These are phyloP conservation scores for Bhutanitis thaidina DNA, from an alignment of 2,888 invertebrate species.

Conservation along the genomic window DNA sequence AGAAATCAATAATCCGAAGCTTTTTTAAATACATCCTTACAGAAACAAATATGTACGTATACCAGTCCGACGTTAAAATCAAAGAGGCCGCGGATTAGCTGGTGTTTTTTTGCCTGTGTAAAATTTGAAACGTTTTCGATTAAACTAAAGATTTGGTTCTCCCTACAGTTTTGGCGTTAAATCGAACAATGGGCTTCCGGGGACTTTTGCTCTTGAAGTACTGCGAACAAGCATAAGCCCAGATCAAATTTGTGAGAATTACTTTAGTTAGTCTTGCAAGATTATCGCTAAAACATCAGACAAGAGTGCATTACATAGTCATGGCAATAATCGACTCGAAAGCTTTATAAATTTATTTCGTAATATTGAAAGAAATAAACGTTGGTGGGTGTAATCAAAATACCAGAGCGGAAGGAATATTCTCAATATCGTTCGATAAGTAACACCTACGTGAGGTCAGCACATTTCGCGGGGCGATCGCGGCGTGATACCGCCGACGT, in stretches of 20 bases:
- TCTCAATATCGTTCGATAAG: conserved; percentile 49
- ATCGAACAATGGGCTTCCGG: conserved; percentile 69
- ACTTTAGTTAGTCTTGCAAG: conserved; percentile 24
- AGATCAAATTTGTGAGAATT: conserved; percentile 53
- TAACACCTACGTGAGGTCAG: conserved; percentile 73
- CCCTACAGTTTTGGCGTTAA: conserved; percentile 50
- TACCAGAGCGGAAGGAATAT: conserved; percentile 41
- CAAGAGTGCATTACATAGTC: too few species aligned
- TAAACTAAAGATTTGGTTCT: conserved; percentile 65
- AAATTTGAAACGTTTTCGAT: conserved; percentile 70
- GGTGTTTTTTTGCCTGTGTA: conserved; percentile 56
- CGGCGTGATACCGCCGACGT: conserved; percentile 69
- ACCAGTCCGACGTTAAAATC: conserved; percentile 49
- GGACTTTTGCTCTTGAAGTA: conserved; percentile 45
- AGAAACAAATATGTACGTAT: conserved; percentile 67
- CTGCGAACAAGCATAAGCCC: conserved; percentile 33
- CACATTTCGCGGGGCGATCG: conserved; percentile 70
- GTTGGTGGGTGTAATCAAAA: conserved; percentile 43
- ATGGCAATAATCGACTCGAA: too few species aligned
- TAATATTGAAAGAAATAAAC: not conserved
- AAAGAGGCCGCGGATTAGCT: conserved; percentile 74
- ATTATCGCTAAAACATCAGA: not conserved
- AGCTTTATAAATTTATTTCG: conserved; percentile 15
- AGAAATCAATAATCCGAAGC: conserved; percentile 72
- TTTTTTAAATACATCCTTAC: conserved; percentile 62